Conservation (phyloP, 2,797 vertebrate species). For the Danio choprae region DNA sequence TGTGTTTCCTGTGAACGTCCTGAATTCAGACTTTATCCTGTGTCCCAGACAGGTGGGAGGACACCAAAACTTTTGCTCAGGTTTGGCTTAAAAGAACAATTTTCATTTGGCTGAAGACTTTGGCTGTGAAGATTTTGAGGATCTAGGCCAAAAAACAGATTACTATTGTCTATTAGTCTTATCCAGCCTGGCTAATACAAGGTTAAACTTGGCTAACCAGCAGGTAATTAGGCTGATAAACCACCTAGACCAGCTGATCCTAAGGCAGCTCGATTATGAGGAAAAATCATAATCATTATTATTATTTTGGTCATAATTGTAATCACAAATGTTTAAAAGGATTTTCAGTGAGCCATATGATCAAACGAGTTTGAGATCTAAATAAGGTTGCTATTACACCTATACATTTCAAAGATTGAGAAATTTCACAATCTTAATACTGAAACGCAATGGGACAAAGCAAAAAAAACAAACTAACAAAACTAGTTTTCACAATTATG, state of each 20-base stretch:
- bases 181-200: background rate
- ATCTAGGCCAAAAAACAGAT: background rate
- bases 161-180: background rate
- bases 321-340: no score
- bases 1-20: conserved; percentile 60
- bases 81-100: conserved; percentile 1
- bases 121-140: background rate
- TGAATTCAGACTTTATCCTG: conserved; percentile 61
- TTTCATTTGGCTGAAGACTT: conserved; percentile 1
- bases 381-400: no score
- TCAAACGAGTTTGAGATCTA: no score
- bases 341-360: no score
- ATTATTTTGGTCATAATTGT: no score
- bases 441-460: no score
- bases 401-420: no score
- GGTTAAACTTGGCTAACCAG: background rate
- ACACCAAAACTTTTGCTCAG: conserved; percentile 29
- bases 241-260: background rate
- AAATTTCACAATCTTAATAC: no score
- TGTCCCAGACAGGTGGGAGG: conserved; percentile 26
- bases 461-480: no score
- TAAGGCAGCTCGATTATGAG: no score
- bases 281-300: no score
- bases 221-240: background rate
- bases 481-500: no score